Evolutionary conservation across 2,113 vertebrate species (phyloP).

Genomic region (Tamias sibiricus): DNA sequence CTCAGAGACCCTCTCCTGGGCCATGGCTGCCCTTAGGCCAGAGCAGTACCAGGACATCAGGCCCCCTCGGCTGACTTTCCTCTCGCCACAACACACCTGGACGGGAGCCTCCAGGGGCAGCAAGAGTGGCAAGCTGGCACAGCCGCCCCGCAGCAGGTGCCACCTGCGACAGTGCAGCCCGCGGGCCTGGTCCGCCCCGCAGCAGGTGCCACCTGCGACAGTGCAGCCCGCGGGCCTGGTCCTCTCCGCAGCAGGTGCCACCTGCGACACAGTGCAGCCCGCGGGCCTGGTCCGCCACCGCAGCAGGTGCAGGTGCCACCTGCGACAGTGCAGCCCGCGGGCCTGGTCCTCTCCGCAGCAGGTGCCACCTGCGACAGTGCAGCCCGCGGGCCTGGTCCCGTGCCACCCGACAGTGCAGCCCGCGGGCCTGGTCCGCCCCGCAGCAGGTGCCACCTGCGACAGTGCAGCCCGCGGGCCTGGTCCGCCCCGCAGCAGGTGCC

Average conservation of each 20-base stretch:
- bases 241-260: fast-evolving
- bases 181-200: background rate
- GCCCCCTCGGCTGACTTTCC: fast-evolving
- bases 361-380: too few relatives aligned
- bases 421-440: background rate
- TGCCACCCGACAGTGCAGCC: too few relatives aligned
- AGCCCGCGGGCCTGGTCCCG: too few relatives aligned
- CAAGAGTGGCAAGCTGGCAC: fast-evolving
- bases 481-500: fast-evolving
- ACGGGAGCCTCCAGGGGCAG: fast-evolving
- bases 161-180: too few relatives aligned
- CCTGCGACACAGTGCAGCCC: too few relatives aligned
- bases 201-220: fast-evolving
- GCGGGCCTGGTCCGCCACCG: background rate
- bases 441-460: fast-evolving
- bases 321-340: too few relatives aligned
- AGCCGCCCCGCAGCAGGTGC: background rate
- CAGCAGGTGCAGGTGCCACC: fast-evolving
- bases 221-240: too few relatives aligned
- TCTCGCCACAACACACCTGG: too few relatives aligned
- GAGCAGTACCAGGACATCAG: background rate
- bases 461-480: too few relatives aligned
- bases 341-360: too few relatives aligned
- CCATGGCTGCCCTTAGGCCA: background rate
- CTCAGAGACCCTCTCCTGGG: background rate